These are phyloP conservation scores for Acanthopleura granulata DNA, from an alignment of 2,888 invertebrate species.

Conservation along the genomic window DNA sequence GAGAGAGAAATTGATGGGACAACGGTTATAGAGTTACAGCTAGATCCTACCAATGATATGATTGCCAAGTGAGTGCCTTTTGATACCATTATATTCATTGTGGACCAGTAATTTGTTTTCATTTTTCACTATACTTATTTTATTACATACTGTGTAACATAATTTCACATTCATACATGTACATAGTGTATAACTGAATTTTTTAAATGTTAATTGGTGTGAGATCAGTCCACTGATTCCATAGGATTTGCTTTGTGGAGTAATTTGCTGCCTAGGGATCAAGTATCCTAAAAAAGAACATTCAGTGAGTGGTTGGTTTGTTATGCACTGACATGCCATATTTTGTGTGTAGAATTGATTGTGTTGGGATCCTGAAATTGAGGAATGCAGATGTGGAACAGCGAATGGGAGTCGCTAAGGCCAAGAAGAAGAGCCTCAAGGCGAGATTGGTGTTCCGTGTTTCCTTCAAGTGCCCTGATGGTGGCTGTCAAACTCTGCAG, in stretches of 20 bases:
- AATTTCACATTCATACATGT: too few relatives aligned
- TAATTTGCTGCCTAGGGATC: too few relatives aligned
- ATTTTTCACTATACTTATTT: neutral
- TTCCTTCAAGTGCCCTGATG: conserved; percentile 82
- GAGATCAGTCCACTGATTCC: too few relatives aligned
- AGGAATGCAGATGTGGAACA: conserved; percentile 96
- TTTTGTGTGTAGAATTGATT: conserved; percentile 81
- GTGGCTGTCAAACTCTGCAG: conserved; percentile 78
- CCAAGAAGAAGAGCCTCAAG: conserved; percentile 93
- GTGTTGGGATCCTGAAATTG: conserved; percentile 91
- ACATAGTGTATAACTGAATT: too few relatives aligned
- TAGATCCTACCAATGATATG: conserved; percentile 92
- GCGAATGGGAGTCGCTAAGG: conserved; percentile 71
- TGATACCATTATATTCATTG: too few relatives aligned
- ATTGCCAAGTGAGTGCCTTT: conserved; percentile 76
- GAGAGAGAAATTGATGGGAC: conserved; percentile 95
- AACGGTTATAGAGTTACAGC: conserved; percentile 90
- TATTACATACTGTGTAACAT: neutral
- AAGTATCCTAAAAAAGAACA: too few relatives aligned
- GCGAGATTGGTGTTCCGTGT: conserved; percentile 96
- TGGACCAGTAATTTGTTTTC: neutral
- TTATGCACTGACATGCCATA: neutral
- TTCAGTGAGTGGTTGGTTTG: neutral
- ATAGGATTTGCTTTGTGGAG: too few relatives aligned
- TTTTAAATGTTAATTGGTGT: too few relatives aligned